Conservation (phyloP, 2,888 invertebrate genomes). For the Drosophila quasianomalipes region DNA sequence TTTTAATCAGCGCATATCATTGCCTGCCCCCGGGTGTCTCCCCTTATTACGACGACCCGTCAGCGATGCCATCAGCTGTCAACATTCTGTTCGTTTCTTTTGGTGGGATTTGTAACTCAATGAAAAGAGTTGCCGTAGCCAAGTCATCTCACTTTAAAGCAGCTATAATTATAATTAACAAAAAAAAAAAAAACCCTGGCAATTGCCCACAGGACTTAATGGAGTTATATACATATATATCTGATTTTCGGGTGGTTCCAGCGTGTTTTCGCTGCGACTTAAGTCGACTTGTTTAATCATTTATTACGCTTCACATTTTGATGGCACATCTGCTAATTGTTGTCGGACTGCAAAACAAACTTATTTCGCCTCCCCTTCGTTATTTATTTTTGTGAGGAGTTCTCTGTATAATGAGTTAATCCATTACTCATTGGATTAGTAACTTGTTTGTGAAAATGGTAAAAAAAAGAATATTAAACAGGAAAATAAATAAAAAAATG, state of each 20-base stretch:
- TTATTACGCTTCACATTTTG: conserved; percentile 57
- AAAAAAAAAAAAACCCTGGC: conserved; percentile 12
- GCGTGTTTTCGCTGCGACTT: conserved; percentile 53
- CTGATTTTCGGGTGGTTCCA: conserved; percentile 41
- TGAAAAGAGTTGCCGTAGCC: conserved; percentile 8
- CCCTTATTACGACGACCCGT: background rate
- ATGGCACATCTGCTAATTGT: conserved; percentile 75
- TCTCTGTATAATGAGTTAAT: background rate
- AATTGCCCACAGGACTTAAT: conserved; percentile 25
- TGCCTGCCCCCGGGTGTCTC: conserved; percentile 37
- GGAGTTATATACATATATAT: conserved; percentile 13
- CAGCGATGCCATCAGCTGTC: conserved; percentile 73
- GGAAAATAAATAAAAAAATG: background rate
- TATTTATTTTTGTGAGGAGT: conserved; percentile 27
- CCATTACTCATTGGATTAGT: background rate
- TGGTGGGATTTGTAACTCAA: conserved; percentile 37
- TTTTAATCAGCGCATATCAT: conserved; percentile 79
- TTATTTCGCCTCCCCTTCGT: background rate
- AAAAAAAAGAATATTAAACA: background rate
- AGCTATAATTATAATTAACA: conserved; percentile 80
- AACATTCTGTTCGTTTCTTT: conserved; percentile 61
- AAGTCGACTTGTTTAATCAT: conserved; percentile 56
- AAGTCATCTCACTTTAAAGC: conserved; percentile 49
- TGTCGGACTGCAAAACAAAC: conserved; percentile 28
- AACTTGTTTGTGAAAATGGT: background rate